Evolutionary conservation across 1,140 invertebrate genomes (phyloP), one percentile per base, ranked within the genome.

Genomic region (Panagrolaimus sp.): DNA sequence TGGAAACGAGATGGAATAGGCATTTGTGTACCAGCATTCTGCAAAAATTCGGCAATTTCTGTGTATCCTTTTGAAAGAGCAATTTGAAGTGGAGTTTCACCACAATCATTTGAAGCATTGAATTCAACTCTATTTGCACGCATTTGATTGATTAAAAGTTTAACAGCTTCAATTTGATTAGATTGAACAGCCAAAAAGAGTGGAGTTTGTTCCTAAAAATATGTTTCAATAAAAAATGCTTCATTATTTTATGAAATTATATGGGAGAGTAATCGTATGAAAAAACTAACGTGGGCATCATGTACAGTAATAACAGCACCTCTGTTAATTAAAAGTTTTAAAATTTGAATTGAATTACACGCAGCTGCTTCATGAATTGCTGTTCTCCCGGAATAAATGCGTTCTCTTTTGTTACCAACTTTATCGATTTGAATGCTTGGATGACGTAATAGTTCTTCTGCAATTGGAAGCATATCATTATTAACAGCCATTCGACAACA

Each of bases 161-260:
- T 20, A 27, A 57, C 51, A 4, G 51, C 51, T 4, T 20, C 51
- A 11, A 57, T 20, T 20, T 57, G 51, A 8, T 57, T 27, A 11
- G 20, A 25, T 20, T 57, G 51, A 27, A 57, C 27, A 0, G 51
- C 51, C 9, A 25, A 57, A 27, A 25, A 27, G 51, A 57, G 51
- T 20, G 51, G 51, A 20, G 51, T 57, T 16, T 57, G 20, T 11
- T 57, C 27, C 51, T 57, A 27, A 57, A 57, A 57, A 57, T n/a
- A n/a, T n/a, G n/a, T n/a, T n/a, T n/a, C n/a, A n/a, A 20, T 57
- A 0, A 0, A 57, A 1, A 20, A n/a, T 4, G 13, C n/a, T 23
- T n/a, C 31, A 4, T 2, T 23, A 23, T 20, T 9, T 25, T 9
- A n/a, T 0, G 13, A n/a, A n/a, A n/a, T n/a, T n/a, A n/a, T n/a